Base-by-base conservation (phyloP, 2,797 vertebrate genomes). In the Trichosurus vulpecula region DNA sequence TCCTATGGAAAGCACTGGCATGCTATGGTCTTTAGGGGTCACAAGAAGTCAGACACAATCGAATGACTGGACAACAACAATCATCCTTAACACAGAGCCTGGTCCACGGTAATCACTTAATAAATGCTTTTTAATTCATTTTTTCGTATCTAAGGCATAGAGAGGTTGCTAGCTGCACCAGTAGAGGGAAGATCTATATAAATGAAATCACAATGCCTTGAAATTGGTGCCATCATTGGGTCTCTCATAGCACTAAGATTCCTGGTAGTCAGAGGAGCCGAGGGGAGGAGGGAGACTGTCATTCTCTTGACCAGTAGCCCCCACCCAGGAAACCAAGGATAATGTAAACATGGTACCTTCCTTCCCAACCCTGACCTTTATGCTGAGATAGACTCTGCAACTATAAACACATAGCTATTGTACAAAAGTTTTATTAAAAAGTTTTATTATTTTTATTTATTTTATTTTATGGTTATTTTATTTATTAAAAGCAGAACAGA, bases 1-100 rank as follows among this genome's bases (percentile, higher is more conserved):
- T 30, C 66, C 16, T n/a, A 22, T 41, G 66, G n/a, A 22, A 9
- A 13, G 30, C 31, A 61, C 61, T 61, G 30, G 6, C 19, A n/a
- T 9, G 2, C 29, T 58, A 0, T 57, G 27, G 6, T n/a, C n/a
- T n/a, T n/a, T n/a, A n/a, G n/a, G 2, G 6, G 10, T 31, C 30
- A 57, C 27, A 11, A 57, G 29, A 14, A 66, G 31, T 6, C 35
- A 10, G 61, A n/a, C 14, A 6, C 4, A 35, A 61, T 29, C 58
- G 58, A 61, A 61, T 61, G 31, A 61, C 31, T 61, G 10, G 61
- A 61, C 35, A 66, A 35, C 31, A 58, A 61, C 30, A 61, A 14
- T 61, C 58, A 12, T 61, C 31, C 31, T 35, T 61, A 61, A 13
- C 31, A 61, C 13, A 35, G 13, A 61, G 58, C 11, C 58, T 61